Evolutionary conservation across 2,797 vertebrate genomes (phyloP), one percentile per base, ranked within the genome.

Genomic region (Lates japonicus): DNA sequence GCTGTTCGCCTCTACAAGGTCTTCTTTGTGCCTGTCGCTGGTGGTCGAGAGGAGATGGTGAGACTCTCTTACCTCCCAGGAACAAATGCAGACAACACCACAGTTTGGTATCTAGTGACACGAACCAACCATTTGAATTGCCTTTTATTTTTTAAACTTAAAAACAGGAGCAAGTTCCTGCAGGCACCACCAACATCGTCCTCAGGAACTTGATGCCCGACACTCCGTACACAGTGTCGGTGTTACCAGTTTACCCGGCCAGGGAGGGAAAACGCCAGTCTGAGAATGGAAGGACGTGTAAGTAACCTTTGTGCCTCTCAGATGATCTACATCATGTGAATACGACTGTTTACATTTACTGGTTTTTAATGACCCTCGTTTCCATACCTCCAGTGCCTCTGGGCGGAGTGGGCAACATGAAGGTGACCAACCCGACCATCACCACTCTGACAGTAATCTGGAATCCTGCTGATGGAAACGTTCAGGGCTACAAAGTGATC

Each of bases 1-100:
- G 97, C 94, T 4, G 97, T 98, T 14, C 97, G 98, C 0, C 97
- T 98, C 64, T 99, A 99, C 92, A 99, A 98, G 81, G 91, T 99
- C 54, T 96, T 97, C 92, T 98, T 95, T n/a, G 88, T 95, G 2
- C 97, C 98, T 0, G 81, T 88, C 0, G 91, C 95, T 13, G 97
- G 97, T 8, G 96, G 96, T 46, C 83, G 86, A 13, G 98, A 99
- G 83, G 97, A 97, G 88, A 95, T 97, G 98, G 98, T 98, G 94
- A 72, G 92, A 12, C 17, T 59, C 13, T 17, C 31, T 4, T 7
- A n/a, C 44, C 17, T 12, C 39, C 7, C 48, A n/a, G 35, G 42
- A 29, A 59, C 25, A 33, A 16, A 65, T 33, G 31, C 5, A 20
- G 16, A 39, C 29, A 6, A 46, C 3, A 5, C 11, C 13, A 25